These are phyloP conservation scores for Bugulina stolonifera DNA, from an alignment of 2,888 invertebrate genomes.

Conservation along the genomic window DNA sequence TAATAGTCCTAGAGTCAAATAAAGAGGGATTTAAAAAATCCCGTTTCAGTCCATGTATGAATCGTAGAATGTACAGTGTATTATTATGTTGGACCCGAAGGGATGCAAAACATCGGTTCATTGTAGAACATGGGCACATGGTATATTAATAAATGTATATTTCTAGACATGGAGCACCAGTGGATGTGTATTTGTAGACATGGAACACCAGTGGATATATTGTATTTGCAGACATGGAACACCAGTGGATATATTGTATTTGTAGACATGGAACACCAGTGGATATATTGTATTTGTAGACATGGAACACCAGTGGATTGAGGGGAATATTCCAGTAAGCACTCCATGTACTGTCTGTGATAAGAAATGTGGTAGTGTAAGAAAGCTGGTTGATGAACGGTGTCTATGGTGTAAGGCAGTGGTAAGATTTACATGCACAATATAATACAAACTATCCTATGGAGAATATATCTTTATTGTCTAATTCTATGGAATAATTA, in stretches of 20 bases:
- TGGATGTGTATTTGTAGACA: neutral
- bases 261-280: slow-evolving; percentile 55
- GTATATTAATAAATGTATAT: neutral
- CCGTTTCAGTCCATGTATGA: too few relatives aligned
- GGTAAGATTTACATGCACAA: too few relatives aligned
- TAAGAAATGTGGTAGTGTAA: slow-evolving; percentile 90
- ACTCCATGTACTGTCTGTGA: slow-evolving; percentile 88
- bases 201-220: neutral
- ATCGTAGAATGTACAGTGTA: too few relatives aligned
- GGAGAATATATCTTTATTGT: too few relatives aligned
- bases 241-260: neutral
- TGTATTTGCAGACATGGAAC: neutral
- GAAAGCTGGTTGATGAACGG: slow-evolving; percentile 89
- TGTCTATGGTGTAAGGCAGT: slow-evolving; percentile 89
- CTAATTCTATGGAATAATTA: too few relatives aligned
- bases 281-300: slow-evolving; percentile 27
- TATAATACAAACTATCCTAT: too few relatives aligned
- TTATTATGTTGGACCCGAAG: too few relatives aligned
- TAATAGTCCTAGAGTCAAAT: too few relatives aligned
- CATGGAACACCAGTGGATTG: slow-evolving; percentile 98
- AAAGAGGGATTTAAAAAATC: too few relatives aligned
- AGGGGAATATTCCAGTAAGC: slow-evolving; percentile 90
- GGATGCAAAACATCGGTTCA: too few relatives aligned
- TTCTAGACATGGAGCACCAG: neutral
- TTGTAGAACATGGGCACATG: too few relatives aligned